Percentiles rank a stretch among this genome's conserved stretches.
Conservation (phyloP, 2,888 invertebrate genomes). For the Apamea crenata region DNA sequence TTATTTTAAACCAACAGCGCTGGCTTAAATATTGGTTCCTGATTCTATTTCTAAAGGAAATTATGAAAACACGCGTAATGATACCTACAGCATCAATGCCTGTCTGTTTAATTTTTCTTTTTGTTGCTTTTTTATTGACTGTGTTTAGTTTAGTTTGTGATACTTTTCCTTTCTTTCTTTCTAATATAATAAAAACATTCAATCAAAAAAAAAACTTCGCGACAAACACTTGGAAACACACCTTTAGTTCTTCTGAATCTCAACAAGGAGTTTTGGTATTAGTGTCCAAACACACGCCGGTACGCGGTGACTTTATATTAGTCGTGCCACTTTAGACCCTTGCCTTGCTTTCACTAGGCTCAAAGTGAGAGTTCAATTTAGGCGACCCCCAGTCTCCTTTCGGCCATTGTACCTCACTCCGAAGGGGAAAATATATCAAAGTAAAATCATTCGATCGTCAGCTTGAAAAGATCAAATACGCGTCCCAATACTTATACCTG, state of each 20-base stretch:
- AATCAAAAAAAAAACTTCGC: constrained; percentile 1
- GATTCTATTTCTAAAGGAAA: neutral
- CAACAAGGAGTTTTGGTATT: constrained; percentile 61
- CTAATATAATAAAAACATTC: neutral
- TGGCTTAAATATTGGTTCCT: neutral
- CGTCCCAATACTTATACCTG: constrained; percentile 77
- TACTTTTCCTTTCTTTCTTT: too few relatives aligned
- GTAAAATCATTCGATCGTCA: constrained; percentile 83
- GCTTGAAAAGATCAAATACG: constrained; percentile 88
- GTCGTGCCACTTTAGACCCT: constrained; percentile 72
- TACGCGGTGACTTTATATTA: constrained; percentile 71
- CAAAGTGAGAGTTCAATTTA: constrained; percentile 81
- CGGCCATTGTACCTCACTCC: constrained; percentile 76
- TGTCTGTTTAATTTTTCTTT: too few relatives aligned
- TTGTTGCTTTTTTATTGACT: too few relatives aligned
- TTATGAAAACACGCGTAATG: neutral
- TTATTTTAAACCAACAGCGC: neutral
- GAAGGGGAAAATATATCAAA: constrained; percentile 86
- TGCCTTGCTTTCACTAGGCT: constrained; percentile 81
- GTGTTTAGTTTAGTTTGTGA: too few relatives aligned
- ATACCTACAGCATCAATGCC: too few relatives aligned
- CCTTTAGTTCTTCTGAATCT: constrained; percentile 32
- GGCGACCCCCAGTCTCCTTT: constrained; percentile 76
- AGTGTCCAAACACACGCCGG: constrained; percentile 68
- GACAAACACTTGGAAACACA: constrained; percentile 1